Conservation (phyloP, 2,888 invertebrate genomes). For the Aspidiotus destructor region DNA sequence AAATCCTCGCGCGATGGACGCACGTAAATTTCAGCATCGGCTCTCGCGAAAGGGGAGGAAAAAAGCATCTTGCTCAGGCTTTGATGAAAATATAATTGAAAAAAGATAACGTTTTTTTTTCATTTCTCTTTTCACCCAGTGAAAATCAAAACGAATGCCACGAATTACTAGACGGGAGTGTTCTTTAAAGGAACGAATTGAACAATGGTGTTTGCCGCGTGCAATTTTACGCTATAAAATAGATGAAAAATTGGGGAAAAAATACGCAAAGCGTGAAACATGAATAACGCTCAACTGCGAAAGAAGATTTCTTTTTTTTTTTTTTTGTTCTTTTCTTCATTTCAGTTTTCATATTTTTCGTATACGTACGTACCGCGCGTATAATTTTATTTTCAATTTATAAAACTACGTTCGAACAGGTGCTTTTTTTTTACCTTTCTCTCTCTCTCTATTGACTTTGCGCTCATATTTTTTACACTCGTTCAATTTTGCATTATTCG, state of each 20-base stretch:
- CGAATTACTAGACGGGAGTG: slow-evolving; percentile 22
- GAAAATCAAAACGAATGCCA: slow-evolving; percentile 16
- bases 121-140: neutral
- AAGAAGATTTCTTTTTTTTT: neutral
- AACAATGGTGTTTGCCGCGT: slow-evolving; percentile 29
- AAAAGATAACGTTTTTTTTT: slow-evolving; percentile 9
- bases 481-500: neutral
- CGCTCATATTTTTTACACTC: neutral
- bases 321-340: neutral
- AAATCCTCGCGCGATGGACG: slow-evolving; percentile 2
- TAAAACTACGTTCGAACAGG: slow-evolving; percentile 9
- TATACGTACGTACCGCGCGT: neutral
- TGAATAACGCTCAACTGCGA: too few relatives aligned
- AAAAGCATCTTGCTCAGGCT: neutral
- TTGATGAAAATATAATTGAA: slow-evolving; percentile 7
- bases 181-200: slow-evolving; percentile 17
- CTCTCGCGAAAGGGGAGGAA: too few relatives aligned
- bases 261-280: neutral
- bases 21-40: neutral
- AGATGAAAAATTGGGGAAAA: neutral
- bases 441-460: neutral
- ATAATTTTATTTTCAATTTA: neutral
- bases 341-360: slow-evolving; percentile 6
- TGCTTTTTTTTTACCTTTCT: slow-evolving; percentile 6
- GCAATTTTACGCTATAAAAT: slow-evolving; percentile 26